Percentiles rank a stretch among this genome's conserved stretches.
Evolutionary conservation across 2,797 vertebrate species (phyloP).

Genomic region (Onychomys leucogaster): DNA sequence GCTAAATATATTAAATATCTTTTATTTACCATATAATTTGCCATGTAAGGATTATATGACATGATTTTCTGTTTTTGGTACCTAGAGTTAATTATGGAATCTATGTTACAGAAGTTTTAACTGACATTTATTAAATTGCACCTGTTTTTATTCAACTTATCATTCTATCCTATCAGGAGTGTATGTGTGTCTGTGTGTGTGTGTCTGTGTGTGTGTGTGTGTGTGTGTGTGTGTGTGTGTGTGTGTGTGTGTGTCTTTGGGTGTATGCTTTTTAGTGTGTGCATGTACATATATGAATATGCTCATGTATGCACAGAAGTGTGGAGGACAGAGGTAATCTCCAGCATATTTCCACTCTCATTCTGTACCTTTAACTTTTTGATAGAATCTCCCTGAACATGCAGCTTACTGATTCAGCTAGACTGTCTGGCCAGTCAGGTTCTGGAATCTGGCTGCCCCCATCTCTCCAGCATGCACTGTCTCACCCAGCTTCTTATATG

Average conservation of each 20-base stretch:
- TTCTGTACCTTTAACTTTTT: neutral
- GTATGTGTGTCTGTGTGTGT: neutral
- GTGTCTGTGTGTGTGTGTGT: no score
- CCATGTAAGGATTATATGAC: neutral
- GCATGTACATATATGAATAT: neutral
- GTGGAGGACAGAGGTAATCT: neutral
- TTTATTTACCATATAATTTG: neutral
- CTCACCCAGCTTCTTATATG: neutral
- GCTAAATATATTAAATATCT: no score
- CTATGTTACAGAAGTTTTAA: neutral
- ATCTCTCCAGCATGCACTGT: neutral
- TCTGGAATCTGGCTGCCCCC: no score
- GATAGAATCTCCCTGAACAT: no score
- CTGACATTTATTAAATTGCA: neutral
- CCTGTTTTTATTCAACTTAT: neutral
- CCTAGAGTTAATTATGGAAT: neutral
- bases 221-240: no score
- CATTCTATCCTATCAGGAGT: neutral
- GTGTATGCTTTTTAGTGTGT: neutral
- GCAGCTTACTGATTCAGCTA: neutral
- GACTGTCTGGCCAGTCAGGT: neutral
- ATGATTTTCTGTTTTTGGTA: neutral
- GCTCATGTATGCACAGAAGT: neutral
- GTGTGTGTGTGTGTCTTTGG: no score
- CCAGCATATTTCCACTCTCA: neutral